Evolutionary conservation across 2,113 vertebrate genomes (phyloP), one percentile per base, ranked within the genome.

Genomic region (Columba janthina): DNA sequence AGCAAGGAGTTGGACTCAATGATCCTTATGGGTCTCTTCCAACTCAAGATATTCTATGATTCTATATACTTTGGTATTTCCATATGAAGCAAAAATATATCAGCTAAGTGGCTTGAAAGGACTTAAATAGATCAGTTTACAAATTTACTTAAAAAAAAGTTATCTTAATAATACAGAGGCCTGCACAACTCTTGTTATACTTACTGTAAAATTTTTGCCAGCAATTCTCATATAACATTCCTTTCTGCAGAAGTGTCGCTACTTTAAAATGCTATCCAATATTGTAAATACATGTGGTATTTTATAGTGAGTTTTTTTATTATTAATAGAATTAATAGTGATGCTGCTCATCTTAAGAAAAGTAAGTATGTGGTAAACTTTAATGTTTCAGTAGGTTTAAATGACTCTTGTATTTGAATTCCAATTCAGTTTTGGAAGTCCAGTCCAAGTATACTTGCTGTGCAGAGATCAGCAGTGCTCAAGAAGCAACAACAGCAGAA

Each of bases 371-470:
- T 85, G 57, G 44, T 48, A 76, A 88, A 29, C 32, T 48, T 71
- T n/a, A 67, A 77, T 50, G 40, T 91, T 93, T 89, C 28, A 58
- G 3, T 76, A 34, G 69, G 31, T 50, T 95, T 94, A 54, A 72
- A 60, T 96, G 19, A 44, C 88, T 62, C 86, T 96, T 96, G 48
- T 96, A 15, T 97, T 79, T 95, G 67, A 90, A 96, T 94, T 87
- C 50, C 64, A 80, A 66, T 95, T 92, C 74, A 99, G 99, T 99
- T 99, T 97, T 99, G 99, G 99, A 99, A 99, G 97, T 99, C 99
- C 70, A 99, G 98, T 96, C 99, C 99, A 87, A 99, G 98, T 97
- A 99, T 99, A 96, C 97, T 99, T 75, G 98, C 99, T 94, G 99
- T 99, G 89, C 99, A 99, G 97, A 98, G 98, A 97, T 99, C 99